A percentile compares a stretch with the other conserved stretches of the same genome.
Conservation (phyloP, 2,797 vertebrate species). For the Rallus crepitans region DNA sequence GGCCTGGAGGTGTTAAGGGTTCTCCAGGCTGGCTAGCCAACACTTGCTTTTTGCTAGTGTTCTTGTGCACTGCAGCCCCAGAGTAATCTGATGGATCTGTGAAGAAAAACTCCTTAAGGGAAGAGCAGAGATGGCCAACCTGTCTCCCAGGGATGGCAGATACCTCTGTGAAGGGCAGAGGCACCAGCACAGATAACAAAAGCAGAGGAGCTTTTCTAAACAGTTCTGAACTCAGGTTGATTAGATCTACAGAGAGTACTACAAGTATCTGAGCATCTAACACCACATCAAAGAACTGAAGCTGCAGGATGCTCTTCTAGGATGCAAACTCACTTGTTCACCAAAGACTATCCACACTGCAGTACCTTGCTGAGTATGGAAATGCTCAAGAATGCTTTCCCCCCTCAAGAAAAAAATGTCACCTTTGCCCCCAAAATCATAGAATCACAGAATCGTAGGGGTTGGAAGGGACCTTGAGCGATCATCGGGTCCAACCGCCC, state of each 20-base stretch:
- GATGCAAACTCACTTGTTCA: not conserved
- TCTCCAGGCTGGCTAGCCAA: not conserved
- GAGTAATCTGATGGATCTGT: not conserved
- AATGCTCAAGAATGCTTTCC: too few relatives aligned
- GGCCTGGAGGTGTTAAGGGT: too few relatives aligned
- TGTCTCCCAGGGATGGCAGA: not conserved
- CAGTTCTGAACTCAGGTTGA: not conserved
- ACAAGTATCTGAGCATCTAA: not conserved
- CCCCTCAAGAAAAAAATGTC: not conserved
- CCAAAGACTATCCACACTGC: not conserved
- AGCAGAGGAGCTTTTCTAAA: not conserved
- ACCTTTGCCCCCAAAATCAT: not conserved
- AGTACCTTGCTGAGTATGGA: not conserved
- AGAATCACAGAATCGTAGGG: too few relatives aligned
- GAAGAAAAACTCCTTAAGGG: not conserved
- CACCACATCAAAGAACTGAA: not conserved
- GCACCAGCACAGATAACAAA: not conserved
- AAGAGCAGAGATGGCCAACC: not conserved
- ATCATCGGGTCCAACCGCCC: too few relatives aligned
- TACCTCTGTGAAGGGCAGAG: not conserved
- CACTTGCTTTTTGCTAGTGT: not conserved
- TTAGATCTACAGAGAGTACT: not conserved
- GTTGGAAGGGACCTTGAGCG: too few relatives aligned
- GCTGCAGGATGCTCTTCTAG: not conserved
- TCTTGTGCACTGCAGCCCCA: not conserved